Evolutionary conservation across 1,140 invertebrate species (phyloP).

Genomic region (Diachasma alloeum): DNA sequence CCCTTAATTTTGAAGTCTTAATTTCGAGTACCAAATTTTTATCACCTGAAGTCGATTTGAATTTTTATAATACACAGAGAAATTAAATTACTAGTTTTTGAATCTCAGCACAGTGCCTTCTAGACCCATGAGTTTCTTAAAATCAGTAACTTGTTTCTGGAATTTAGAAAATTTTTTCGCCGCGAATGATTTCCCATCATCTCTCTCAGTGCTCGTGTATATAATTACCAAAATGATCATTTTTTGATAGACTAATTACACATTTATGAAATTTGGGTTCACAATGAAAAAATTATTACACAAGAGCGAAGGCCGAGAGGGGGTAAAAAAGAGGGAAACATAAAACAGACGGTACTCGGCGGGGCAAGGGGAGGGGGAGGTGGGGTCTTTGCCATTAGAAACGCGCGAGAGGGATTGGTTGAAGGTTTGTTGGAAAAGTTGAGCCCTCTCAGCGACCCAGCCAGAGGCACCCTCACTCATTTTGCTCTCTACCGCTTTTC

Average conservation of each 20-base stretch:
- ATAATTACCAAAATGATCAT: not conserved
- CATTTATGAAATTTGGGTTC: not conserved
- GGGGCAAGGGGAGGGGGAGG: conserved; percentile 14
- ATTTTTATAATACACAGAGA: too few species aligned
- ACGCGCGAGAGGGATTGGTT: conserved; percentile 42
- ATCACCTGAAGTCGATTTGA: too few species aligned
- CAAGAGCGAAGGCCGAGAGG: not conserved
- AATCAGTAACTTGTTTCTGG: too few species aligned
- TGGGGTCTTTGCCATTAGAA: conserved; percentile 26
- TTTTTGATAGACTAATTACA: not conserved
- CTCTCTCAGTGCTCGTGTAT: not conserved
- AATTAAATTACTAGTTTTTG: too few species aligned
- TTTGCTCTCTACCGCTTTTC: conserved; percentile 40
- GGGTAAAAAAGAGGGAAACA: conserved; percentile 17
- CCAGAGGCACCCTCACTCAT: conserved; percentile 39
- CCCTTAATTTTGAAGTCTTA: too few species aligned
- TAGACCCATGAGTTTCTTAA: too few species aligned
- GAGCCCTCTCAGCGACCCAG: conserved; percentile 56
- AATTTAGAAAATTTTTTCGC: too few species aligned
- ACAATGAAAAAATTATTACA: not conserved
- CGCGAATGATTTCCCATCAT: too few species aligned
- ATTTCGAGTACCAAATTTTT: too few species aligned
- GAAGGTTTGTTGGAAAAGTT: conserved; percentile 52
- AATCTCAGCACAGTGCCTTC: too few species aligned
- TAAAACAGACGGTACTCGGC: conserved; percentile 24